Conservation (phyloP, 2,797 vertebrate species). For the Chelmon rostratus region DNA sequence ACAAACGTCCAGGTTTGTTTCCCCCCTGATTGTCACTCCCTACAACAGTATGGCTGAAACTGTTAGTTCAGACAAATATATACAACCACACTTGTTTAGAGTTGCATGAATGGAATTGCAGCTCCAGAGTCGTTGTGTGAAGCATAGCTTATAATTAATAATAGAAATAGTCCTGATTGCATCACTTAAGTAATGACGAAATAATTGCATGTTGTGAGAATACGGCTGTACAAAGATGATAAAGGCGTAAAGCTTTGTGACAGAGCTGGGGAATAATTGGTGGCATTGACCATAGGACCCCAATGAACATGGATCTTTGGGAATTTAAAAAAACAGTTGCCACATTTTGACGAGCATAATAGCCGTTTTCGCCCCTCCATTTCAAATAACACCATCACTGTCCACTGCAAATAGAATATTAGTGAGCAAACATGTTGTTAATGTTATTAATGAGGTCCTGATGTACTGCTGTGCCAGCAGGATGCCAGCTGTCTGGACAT, state of each 20-base stretch:
- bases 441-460: slow-evolving; percentile 71
- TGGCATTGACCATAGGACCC: background rate
- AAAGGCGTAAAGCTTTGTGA: slow-evolving; percentile 13
- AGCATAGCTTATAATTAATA: slow-evolving; percentile 36
- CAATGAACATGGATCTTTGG: background rate
- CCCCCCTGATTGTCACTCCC: background rate
- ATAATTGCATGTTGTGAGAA: slow-evolving; percentile 19
- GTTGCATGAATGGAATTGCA: slow-evolving; percentile 23
- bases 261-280: slow-evolving; percentile 32
- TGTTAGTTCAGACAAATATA: background rate
- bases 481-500: slow-evolving; percentile 71
- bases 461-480: slow-evolving; percentile 67
- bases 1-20: background rate
- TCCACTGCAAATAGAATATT: slow-evolving; percentile 38
- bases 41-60: slow-evolving; percentile 10
- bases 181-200: slow-evolving; percentile 43
- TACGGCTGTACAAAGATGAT: slow-evolving; percentile 2
- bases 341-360: slow-evolving; percentile 15
- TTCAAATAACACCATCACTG: slow-evolving; percentile 25
- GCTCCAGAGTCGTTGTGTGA: slow-evolving; percentile 16
- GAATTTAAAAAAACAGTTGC: background rate
- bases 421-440: slow-evolving; percentile 54
- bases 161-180: slow-evolving; percentile 27
- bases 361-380: slow-evolving; percentile 9
- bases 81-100: background rate